These are phyloP conservation scores for Cyrtodaria siliqua DNA, from an alignment of 2,888 invertebrate species.

Conservation along the genomic window DNA sequence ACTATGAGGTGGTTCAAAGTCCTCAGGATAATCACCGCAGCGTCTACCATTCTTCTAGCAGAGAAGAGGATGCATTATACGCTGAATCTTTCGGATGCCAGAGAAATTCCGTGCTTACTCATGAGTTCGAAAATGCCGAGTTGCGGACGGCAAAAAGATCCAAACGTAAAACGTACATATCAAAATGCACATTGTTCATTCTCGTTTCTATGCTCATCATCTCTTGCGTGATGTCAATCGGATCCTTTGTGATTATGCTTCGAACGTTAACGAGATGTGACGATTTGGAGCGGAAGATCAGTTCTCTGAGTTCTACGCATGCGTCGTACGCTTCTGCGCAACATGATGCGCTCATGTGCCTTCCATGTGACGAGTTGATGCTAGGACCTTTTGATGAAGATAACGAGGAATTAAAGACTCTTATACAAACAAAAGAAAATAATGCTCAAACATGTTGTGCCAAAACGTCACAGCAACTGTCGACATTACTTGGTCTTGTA, in stretches of 20 bases:
- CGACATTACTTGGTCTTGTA: constrained; percentile 62
- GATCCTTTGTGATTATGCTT: neutral
- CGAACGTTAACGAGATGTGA: neutral
- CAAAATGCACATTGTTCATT: constrained; percentile 13
- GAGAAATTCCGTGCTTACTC: neutral
- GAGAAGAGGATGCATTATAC: too few species aligned
- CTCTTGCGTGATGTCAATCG: neutral
- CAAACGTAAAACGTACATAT: too few species aligned
- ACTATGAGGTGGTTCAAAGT: neutral
- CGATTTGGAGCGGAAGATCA: constrained; percentile 9
- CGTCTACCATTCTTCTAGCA: too few species aligned
- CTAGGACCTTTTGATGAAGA: constrained; percentile 64
- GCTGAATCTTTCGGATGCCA: too few species aligned
- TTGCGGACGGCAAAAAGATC: neutral
- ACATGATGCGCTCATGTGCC: constrained; percentile 44
- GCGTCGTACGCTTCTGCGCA: constrained; percentile 18
- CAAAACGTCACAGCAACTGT: constrained; percentile 47
- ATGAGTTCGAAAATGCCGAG: constrained; percentile 2
- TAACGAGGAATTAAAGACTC: constrained; percentile 30
- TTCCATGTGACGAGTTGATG: constrained; percentile 59
- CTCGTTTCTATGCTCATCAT: neutral
- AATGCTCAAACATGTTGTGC: constrained; percentile 58
- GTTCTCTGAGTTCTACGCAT: constrained; percentile 6
- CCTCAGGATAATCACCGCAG: neutral
- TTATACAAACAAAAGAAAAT: constrained; percentile 40